phyloP scores from a whole-genome alignment of 2,888 invertebrate genomes.

The Drosophila pseudotakahashii region DNA sequence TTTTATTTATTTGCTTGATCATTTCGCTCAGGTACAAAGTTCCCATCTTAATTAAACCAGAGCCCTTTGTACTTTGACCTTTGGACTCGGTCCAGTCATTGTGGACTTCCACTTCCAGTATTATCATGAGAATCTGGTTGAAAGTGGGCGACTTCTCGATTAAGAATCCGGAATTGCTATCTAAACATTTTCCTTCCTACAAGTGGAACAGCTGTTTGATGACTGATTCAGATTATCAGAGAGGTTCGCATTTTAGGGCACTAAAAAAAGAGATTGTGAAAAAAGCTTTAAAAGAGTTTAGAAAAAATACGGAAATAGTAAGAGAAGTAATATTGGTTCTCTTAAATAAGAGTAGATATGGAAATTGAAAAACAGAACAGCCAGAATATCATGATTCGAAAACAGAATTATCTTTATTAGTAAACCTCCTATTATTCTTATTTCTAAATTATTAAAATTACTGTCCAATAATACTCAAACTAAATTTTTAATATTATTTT shows the following conservation, averaged over 20 bases:
- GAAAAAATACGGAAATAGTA: background rate
- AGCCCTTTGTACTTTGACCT: constrained; percentile 6
- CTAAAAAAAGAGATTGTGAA: background rate
- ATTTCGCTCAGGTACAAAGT: constrained; percentile 34
- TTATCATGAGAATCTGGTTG: constrained; percentile 12
- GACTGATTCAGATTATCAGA: background rate
- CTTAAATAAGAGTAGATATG: background rate
- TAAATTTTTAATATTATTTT: no score
- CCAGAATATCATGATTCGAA: no score
- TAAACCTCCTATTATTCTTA: no score
- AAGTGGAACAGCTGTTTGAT: background rate
- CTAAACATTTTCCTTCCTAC: background rate
- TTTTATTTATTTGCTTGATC: constrained; percentile 4
- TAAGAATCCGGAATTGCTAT: background rate
- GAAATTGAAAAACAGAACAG: background rate
- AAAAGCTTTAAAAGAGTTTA: background rate
- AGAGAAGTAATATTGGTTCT: background rate
- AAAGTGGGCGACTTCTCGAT: no score
- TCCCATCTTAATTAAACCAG: constrained; percentile 6
- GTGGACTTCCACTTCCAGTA: constrained; percentile 4
- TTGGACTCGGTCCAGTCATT: constrained; percentile 9
- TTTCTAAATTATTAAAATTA: background rate
- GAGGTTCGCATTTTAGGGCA: constrained; percentile 70
- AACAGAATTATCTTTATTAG: background rate
- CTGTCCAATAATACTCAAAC: background rate